Conservation (phyloP, 64 coral and sea anemone genomes). For the Actinia equina region DNA sequence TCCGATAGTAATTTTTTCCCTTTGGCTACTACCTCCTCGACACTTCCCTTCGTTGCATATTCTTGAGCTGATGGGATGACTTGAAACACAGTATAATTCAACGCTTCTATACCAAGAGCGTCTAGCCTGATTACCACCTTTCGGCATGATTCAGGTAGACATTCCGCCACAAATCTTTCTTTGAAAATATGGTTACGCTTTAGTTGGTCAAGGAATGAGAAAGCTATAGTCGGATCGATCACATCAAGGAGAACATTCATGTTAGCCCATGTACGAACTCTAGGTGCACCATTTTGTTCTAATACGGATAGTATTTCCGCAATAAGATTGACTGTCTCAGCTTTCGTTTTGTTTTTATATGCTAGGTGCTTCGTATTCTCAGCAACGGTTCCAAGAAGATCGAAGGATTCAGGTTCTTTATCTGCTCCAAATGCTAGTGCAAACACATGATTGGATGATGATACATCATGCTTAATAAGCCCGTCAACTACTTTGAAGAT, state of each 20-base stretch:
- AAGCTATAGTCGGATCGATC: neutral
- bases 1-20: neutral
- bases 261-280: slow-evolving; percentile 33
- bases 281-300: slow-evolving; percentile 13
- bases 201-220: neutral
- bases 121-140: neutral
- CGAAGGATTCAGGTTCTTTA: neutral
- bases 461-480: slow-evolving; percentile 41
- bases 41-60: neutral
- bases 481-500: slow-evolving; percentile 41
- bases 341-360: neutral
- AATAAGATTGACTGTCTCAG: neutral
- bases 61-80: neutral
- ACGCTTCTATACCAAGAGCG: neutral
- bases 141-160: slow-evolving; percentile 21
- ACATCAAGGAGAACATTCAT: neutral
- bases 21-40: neutral
- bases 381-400: neutral
- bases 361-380: neutral
- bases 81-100: too few relatives aligned
- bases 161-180: neutral
- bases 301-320: slow-evolving; percentile 16
- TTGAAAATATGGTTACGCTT: neutral
- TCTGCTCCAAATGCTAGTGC: slow-evolving; percentile 35
- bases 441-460: slow-evolving; percentile 29